Base-by-base conservation (phyloP, 2,888 invertebrate species). In the Embidobia sp. region DNA sequence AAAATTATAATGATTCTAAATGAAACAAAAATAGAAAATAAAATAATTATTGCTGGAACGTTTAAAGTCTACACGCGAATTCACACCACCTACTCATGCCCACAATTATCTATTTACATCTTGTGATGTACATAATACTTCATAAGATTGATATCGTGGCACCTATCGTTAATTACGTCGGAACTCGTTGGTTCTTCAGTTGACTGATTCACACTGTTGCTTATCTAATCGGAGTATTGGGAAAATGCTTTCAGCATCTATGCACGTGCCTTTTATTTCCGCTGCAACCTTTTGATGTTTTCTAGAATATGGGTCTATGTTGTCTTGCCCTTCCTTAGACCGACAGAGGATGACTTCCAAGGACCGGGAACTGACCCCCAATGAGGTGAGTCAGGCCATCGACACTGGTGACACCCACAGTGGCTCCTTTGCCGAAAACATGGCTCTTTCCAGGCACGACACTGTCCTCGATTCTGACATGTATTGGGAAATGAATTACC, bases 401-500 rank as follows among this genome's bases (percentile, higher is more conserved):
- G 81, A 81, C 27, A 33, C 80, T 1, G 69, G 80, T 10, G 80
- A 77, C 22, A 63, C 69, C 8, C 83, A 84, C 6, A 75, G 75
- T 27, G 82, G 83, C 27, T 80, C 77, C 19, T 76, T 85, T 31
- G 82, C 85, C 0, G 89, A 90, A 75, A 88, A 86, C 76, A 80
- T 82, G 7, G 79, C 83, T 1, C 80, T 88, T 26, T 81, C 87
- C 1, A 81, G 87, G 27, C 84, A 84, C 19, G 81, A 86, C 18
- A 63, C 80, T 8, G 66, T 81, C 11, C 73, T 86, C 48, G 88
- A 90, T 66, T 84, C 87, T 2, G 89, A 90, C 48, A 84, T 89
- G 72, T 93, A 94, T 80, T 96, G 96, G 96, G 94, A 95, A 90
- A 95, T 96, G 94, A 96, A 96, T 89, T 96, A 96, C 87, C 95